Conservation (phyloP, 2,797 vertebrate genomes). For the Pampus argenteus region DNA sequence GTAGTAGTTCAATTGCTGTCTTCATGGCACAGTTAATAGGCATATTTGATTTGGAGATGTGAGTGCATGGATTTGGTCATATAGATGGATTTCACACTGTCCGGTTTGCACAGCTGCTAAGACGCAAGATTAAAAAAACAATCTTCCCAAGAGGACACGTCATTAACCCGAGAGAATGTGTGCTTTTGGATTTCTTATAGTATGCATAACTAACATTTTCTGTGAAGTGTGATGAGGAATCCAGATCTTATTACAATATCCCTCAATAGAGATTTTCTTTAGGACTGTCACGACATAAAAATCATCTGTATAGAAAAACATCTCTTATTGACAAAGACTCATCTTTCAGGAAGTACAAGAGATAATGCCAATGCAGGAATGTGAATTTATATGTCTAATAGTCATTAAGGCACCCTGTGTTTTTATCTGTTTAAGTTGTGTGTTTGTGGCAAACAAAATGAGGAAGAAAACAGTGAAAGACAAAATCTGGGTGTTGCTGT, state of each 20-base stretch:
- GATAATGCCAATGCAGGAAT: neutral
- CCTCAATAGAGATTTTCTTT: neutral
- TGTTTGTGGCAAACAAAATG: slow-evolving; percentile 3
- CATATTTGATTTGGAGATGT: slow-evolving; percentile 65
- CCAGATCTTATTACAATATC: neutral
- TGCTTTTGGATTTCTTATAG: slow-evolving; percentile 2
- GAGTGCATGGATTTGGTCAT: slow-evolving; percentile 52
- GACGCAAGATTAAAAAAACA: slow-evolving; percentile 42
- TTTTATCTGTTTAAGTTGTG: slow-evolving; percentile 7
- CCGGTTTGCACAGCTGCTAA: slow-evolving; percentile 56
- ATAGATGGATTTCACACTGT: slow-evolving; percentile 68
- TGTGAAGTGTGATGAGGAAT: neutral
- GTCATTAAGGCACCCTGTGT: neutral
- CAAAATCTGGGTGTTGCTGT: slow-evolving; percentile 37
- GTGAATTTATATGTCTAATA: neutral
- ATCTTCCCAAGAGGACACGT: slow-evolving; percentile 36
- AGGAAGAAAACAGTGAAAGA: slow-evolving; percentile 14
- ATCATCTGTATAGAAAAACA: neutral
- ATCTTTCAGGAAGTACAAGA: neutral
- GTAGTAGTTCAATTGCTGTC: slow-evolving; percentile 60
- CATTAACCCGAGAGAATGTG: slow-evolving; percentile 40
- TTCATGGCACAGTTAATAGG: slow-evolving; percentile 60
- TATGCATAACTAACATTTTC: neutral
- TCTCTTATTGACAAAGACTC: neutral
- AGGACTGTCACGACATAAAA: neutral